Conservation (phyloP, 2,888 invertebrate genomes). For the Mesorhabditis spiculigera region DNA sequence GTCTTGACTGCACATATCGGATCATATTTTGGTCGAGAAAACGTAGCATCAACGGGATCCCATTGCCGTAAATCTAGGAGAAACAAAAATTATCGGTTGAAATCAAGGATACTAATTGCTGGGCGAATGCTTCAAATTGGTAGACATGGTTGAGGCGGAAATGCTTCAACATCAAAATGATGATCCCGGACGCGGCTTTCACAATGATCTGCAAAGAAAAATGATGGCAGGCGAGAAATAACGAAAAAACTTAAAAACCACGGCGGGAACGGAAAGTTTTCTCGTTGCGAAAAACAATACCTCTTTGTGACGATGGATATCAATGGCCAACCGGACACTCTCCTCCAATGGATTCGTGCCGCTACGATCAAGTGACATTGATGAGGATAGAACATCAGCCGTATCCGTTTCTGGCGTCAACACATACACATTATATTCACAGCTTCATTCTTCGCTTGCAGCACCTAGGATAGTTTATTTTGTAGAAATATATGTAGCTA, state of each 20-base stretch:
- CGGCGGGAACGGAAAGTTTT: too few relatives aligned
- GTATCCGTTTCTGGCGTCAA: conserved; percentile 68
- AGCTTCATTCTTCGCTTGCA: conserved; percentile 88
- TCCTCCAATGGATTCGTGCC: conserved; percentile 47
- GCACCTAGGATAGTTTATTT: too few relatives aligned
- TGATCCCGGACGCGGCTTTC: conserved; percentile 85
- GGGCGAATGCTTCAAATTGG: conserved; percentile 97
- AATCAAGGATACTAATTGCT: conserved; percentile 71
- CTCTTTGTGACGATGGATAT: conserved; percentile 71
- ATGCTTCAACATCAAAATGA: conserved; percentile 87
- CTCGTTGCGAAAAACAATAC: too few relatives aligned
- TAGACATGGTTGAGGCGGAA: conserved; percentile 95
- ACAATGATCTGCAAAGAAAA: conserved; percentile 75
- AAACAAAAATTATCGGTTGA: conserved; percentile 48
- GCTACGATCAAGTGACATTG: conserved; percentile 49
- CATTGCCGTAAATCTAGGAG: conserved; percentile 83
- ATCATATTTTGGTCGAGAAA: conserved; percentile 75
- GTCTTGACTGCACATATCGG: conserved; percentile 77
- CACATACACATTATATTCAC: conserved; percentile 95
- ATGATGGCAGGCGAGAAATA: too few relatives aligned
- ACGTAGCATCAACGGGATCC: conserved; percentile 93
- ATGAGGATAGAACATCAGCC: conserved; percentile 55
- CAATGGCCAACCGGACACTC: conserved; percentile 73
- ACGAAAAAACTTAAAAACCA: too few relatives aligned
- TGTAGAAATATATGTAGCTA: too few relatives aligned